Evolutionary conservation across 2,113 vertebrate genomes (phyloP), one percentile per base, ranked within the genome.

Genomic region (Hemiprocne comata): DNA sequence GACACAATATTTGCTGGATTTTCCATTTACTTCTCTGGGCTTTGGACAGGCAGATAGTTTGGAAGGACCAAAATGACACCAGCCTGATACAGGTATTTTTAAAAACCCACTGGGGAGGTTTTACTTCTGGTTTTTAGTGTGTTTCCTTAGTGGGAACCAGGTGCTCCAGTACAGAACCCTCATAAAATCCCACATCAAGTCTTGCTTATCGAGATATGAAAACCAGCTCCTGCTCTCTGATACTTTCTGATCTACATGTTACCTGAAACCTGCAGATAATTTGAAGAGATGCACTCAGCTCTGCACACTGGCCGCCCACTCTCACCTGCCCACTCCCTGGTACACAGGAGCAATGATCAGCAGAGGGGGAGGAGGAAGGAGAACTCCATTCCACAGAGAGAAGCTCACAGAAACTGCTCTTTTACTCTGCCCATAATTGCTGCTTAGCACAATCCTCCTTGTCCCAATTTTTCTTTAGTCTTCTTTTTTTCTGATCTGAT

Each of bases 211-310:
- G 84, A 44, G 77, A 81, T 88, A 90, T 34, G 46, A 95, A 86
- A 83, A 72, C 0, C 38, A 54, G 54, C 28, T 85, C 34, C 67
- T 83, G 50, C 74, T 74, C 18, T 40, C 9, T 6, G 26, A 82
- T 85, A 40, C 31, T 85, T 92, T 93, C 48, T 72, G 79, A 82
- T 83, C 74, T 79, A 74, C 85, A 62, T 44, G 79, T 84, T 40
- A 91, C 90, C 84, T 94, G 92, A 75, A 89, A 73, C 66, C 87
- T 93, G 82, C 38, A 82, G 58, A 86, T 80, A 67, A 84, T 87
- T 80, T 94, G 88, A 89, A 89, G 28, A 81, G 70, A 55, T 54
- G 53, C 34, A 11, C 34, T 53, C 57, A 40, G 48, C 57, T 88
- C 83, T 36, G 25, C 31, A 70, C 79, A 69, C 29, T 9, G 8